phyloP scores from a whole-genome alignment of 2,888 invertebrate genomes.

The Molanna angustata region DNA sequence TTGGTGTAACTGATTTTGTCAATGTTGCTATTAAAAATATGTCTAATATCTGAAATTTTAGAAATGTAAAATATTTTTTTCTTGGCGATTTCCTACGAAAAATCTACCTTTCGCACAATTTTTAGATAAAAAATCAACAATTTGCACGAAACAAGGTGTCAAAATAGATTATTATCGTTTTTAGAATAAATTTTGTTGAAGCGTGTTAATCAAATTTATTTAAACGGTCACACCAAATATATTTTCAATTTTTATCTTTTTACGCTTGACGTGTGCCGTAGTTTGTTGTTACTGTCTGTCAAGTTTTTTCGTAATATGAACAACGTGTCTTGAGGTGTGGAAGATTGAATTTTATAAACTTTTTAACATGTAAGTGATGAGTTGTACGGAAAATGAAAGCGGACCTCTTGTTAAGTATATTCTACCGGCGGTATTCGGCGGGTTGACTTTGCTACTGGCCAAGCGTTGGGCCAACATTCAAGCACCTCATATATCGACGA shows the following conservation, averaged over 20 bases:
- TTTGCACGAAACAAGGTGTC: too few relatives aligned
- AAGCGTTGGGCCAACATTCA: conserved; percentile 48
- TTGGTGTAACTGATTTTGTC: too few relatives aligned
- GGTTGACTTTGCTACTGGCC: conserved; percentile 52
- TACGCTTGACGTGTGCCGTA: conserved; percentile 14
- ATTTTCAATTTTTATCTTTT: conserved; percentile 11
- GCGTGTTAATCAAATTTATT: too few relatives aligned
- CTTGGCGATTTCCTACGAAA: too few relatives aligned
- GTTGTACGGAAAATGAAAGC: conserved; percentile 52
- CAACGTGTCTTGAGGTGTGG: conserved; percentile 38
- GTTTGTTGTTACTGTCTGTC: conserved; percentile 18
- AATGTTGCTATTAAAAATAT: too few relatives aligned
- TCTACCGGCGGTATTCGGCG: conserved; percentile 53
- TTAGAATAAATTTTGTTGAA: too few relatives aligned
- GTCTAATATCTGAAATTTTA: too few relatives aligned
- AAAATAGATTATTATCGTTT: too few relatives aligned
- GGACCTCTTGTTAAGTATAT: conserved; percentile 57
- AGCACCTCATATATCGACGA: conserved; percentile 40
- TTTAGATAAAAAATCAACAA: too few relatives aligned
- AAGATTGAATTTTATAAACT: conserved; percentile 37
- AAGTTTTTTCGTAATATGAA: conserved; percentile 14
- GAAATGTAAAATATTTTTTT: too few relatives aligned
- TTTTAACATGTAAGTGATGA: conserved; percentile 56
- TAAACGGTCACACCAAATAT: too few relatives aligned
- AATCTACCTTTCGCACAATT: too few relatives aligned